Percentiles rank a stretch among this genome's conserved stretches.
phyloP scores from a whole-genome alignment of 1,140 invertebrate genomes.

The Trachymyrmex cornetzi region DNA sequence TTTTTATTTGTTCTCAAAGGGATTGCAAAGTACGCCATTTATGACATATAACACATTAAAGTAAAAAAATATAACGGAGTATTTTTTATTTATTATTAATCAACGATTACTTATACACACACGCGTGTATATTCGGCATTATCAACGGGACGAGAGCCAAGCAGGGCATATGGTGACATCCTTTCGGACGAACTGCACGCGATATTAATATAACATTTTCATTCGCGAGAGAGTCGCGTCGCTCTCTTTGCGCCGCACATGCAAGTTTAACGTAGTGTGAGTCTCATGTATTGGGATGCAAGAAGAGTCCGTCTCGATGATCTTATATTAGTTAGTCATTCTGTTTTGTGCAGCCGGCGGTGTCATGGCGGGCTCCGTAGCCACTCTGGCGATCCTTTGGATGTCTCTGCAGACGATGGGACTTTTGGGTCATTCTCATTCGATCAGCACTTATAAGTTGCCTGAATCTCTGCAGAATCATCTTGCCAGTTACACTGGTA shows the following conservation, averaged over 20 bases:
- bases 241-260: constrained; percentile 12
- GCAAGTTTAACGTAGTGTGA: constrained; percentile 6
- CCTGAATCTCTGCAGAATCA: constrained; percentile 76
- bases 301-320: not conserved
- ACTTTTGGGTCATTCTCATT: constrained; percentile 77
- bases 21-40: too few species aligned
- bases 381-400: constrained; percentile 83
- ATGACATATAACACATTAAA: too few species aligned
- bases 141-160: constrained; percentile 32
- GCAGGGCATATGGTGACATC: constrained; percentile 25
- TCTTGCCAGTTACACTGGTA: constrained; percentile 68
- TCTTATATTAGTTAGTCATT: constrained; percentile 47
- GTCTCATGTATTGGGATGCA: constrained; percentile 37
- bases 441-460: constrained; percentile 76
- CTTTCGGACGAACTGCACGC: not conserved
- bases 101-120: not conserved
- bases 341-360: constrained; percentile 79
- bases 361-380: constrained; percentile 84
- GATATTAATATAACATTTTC: constrained; percentile 54
- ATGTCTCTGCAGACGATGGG: constrained; percentile 81
- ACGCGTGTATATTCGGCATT: not conserved
- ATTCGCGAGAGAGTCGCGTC: not conserved
- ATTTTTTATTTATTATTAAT: not conserved
- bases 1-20: too few species aligned
- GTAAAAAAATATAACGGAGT: not conserved